Conservation (phyloP, 2,888 invertebrate species). For the Dryobota labecula region DNA sequence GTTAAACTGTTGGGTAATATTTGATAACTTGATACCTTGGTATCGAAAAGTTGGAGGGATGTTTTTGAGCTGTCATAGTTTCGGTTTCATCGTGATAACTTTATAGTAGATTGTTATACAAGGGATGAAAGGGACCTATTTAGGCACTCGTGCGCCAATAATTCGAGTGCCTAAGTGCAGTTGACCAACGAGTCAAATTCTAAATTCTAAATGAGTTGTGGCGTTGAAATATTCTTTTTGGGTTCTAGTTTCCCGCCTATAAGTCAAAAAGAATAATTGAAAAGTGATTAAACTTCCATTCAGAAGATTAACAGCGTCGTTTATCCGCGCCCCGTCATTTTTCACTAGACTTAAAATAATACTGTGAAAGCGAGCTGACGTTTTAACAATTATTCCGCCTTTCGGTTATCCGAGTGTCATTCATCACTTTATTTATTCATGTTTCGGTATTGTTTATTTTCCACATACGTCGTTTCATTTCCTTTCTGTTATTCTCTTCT, state of each 20-base stretch:
- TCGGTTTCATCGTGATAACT: slow-evolving; percentile 18
- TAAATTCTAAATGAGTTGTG: not conserved
- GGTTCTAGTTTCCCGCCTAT: not conserved
- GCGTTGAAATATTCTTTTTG: slow-evolving; percentile 19
- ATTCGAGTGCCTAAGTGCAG: too few species aligned
- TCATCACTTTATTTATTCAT: slow-evolving; percentile 49
- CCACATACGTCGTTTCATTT: slow-evolving; percentile 7
- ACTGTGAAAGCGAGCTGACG: slow-evolving; percentile 45
- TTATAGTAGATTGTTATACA: too few species aligned
- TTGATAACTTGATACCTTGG: slow-evolving; percentile 41
- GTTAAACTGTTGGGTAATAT: slow-evolving; percentile 57
- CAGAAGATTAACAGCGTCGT: slow-evolving; percentile 38
- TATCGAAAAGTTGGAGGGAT: slow-evolving; percentile 26
- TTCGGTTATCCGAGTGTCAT: slow-evolving; percentile 30
- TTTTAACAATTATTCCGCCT: slow-evolving; percentile 47
- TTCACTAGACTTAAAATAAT: slow-evolving; percentile 47
- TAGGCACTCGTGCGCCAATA: too few species aligned
- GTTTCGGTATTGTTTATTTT: slow-evolving; percentile 21
- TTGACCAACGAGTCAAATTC: not conserved
- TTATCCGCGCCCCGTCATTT: slow-evolving; percentile 33
- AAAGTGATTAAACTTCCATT: slow-evolving; percentile 49
- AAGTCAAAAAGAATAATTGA: slow-evolving; percentile 42
- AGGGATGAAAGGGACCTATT: too few species aligned
- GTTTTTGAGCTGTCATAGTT: slow-evolving; percentile 29
- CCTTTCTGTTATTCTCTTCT: slow-evolving; percentile 5